Evolutionary conservation across 2,888 invertebrate species (phyloP), one percentile per base, ranked within the genome.

Genomic region (Schizotus pectinicornis): DNA sequence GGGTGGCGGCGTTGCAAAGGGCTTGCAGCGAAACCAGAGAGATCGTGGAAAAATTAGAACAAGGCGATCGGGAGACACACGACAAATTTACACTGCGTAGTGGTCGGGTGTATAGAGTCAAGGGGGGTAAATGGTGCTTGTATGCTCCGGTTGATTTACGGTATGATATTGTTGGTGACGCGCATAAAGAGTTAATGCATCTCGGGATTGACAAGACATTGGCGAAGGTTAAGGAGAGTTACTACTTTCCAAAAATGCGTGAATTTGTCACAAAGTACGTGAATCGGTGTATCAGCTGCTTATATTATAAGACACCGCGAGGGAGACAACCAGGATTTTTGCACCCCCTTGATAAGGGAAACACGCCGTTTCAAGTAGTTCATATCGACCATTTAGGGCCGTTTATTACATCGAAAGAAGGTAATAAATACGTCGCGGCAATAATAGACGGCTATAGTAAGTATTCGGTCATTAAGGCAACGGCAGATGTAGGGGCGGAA

Each of bases 181-280:
- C 57, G 1, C 65, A 64, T 39, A 32, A 42, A n/a, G 39, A 42
- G 7, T 30, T 55, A 7, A 56, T 36, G 33, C 61, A 65, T 50
- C 31, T 67, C 12, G 63, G 62, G 0, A 53, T 63, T 6, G 60
- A 67, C 33, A 65, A 64, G 32, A 64, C 63, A 1, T 33, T 61
- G 9, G 39, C 30, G 6, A 57, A 42, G 11, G 7, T 62, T 1
- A 63, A 58, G 13, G 56, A 61, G 45, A 55, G 35, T 9, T 64
- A 62, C 42, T 67, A 61, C 46, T 67, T 65, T 43, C 61, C 62
- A n/a, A 47, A 57, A 42, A 63, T 66, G 64, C 37, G 49, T 7
- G 55, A 63, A 8, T 55, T 30, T 37, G 59, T 61, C 1, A 54
- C 56, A n/a, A 38, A 54, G 7, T 62, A 63, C 34, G 46, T 67